A percentile compares a stretch with the other conserved stretches of the same genome.
These are phyloP conservation scores for Triplophysa dalaica DNA, from an alignment of 2,113 vertebrate species.

Conservation along the genomic window DNA sequence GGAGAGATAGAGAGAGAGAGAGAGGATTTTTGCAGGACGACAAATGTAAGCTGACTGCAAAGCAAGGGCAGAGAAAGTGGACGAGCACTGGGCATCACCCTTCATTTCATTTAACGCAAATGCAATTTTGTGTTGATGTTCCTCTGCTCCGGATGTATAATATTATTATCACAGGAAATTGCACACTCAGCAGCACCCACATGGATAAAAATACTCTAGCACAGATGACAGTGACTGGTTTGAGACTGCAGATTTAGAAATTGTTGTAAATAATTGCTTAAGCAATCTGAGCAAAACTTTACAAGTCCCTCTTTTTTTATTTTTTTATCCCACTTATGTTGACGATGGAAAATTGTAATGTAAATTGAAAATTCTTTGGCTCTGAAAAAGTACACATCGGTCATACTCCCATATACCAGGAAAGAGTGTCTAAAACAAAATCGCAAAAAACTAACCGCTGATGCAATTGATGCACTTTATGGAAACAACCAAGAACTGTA, in stretches of 20 bases:
- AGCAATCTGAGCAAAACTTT: no score
- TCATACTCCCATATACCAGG: background rate
- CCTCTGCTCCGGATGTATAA: background rate
- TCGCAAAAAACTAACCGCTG: background rate
- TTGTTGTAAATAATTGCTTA: no score
- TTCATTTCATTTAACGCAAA: conserved; percentile 15
- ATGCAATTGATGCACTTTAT: background rate
- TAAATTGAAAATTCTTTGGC: no score
- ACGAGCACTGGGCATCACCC: conserved; percentile 21
- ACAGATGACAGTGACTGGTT: background rate
- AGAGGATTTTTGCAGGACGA: background rate
- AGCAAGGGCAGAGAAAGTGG: conserved; percentile 5
- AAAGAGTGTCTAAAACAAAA: no score
- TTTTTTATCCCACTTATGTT: no score
- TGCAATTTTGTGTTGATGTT: conserved; percentile 19
- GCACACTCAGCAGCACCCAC: background rate
- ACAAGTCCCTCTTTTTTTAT: no score
- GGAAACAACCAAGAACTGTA: background rate
- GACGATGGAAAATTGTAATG: no score
- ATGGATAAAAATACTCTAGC: background rate
- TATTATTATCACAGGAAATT: conserved; percentile 29
- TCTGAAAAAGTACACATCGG: no score
- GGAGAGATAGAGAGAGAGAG: conserved; percentile 13
- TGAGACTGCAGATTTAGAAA: background rate
- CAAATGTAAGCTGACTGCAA: conserved; percentile 31